Conservation (phyloP, 2,888 invertebrate genomes). For the Cantharis flavilabris region DNA sequence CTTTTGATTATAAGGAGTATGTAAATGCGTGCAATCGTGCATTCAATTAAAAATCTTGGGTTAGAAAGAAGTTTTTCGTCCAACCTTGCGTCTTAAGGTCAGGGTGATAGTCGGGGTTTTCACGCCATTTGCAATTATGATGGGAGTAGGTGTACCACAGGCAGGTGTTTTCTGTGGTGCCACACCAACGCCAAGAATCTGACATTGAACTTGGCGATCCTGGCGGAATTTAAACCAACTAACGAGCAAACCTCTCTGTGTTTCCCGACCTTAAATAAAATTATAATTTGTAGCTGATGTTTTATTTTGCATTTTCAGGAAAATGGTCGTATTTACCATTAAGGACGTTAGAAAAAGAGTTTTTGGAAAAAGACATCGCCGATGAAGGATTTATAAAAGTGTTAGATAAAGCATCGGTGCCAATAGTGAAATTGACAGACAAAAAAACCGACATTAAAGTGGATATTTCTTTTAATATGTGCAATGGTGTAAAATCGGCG, state of each 20-base stretch:
- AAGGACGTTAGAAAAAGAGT: slow-evolving; percentile 87
- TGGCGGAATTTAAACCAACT: too few relatives aligned
- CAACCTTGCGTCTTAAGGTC: background rate
- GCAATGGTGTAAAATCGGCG: slow-evolving; percentile 95
- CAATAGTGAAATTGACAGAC: slow-evolving; percentile 97
- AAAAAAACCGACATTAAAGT: slow-evolving; percentile 85
- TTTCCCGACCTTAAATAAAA: background rate
- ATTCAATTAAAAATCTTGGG: background rate
- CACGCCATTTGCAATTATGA: background rate
- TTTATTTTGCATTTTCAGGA: slow-evolving; percentile 8
- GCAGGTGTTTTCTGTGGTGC: background rate
- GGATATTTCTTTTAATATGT: slow-evolving; percentile 99
- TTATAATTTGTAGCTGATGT: background rate
- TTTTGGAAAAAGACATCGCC: slow-evolving; percentile 87
- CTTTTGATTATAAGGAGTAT: background rate
- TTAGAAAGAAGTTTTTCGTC: background rate
- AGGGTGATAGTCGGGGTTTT: background rate
- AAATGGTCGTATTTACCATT: slow-evolving; percentile 65
- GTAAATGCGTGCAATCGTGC: background rate
- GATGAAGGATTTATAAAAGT: slow-evolving; percentile 91
- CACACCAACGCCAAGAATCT: background rate
- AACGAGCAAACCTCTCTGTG: background rate
- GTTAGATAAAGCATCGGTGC: slow-evolving; percentile 96
- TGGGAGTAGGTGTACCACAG: background rate
- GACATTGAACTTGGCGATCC: too few relatives aligned